Conservation (phyloP, 2,888 invertebrate genomes). For the Aphidius colemani region DNA sequence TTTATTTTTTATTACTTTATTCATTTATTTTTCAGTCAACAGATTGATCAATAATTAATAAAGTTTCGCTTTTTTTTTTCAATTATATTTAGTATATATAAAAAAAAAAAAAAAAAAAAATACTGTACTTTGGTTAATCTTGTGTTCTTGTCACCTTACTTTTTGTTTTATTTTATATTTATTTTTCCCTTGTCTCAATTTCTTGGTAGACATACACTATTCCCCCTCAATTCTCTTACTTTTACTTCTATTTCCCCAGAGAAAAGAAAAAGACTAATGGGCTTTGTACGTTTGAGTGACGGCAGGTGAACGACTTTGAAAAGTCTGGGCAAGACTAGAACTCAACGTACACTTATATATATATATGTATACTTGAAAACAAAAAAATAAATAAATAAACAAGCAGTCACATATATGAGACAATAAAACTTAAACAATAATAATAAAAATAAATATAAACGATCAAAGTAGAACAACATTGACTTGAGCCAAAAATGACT, state of each 20-base stretch:
- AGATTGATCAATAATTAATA: too few species aligned
- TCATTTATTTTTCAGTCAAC: too few species aligned
- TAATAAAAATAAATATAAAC: constrained; percentile 9
- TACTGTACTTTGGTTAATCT: too few species aligned
- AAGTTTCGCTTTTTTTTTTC: too few species aligned
- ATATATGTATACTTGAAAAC: background rate
- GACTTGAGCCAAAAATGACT: constrained; percentile 24
- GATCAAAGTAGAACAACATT: constrained; percentile 9
- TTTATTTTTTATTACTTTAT: too few species aligned
- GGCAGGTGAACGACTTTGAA: constrained; percentile 26
- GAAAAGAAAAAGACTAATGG: constrained; percentile 31
- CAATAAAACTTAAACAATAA: constrained; percentile 6
- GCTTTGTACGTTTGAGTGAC: constrained; percentile 29
- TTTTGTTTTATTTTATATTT: constrained; percentile 9
- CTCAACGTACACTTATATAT: constrained; percentile 19
- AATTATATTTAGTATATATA: too few species aligned
- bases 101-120: too few species aligned
- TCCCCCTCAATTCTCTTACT: constrained; percentile 17
- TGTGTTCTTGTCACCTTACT: constrained; percentile 12
- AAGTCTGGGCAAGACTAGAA: constrained; percentile 13
- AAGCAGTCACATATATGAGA: constrained; percentile 8
- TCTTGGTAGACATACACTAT: constrained; percentile 11
- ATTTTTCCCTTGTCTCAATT: constrained; percentile 18
- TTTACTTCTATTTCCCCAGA: constrained; percentile 31
- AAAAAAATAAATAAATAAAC: constrained; percentile 7